Evolutionary conservation across 2,113 vertebrate genomes (phyloP).

Genomic region (Marmota monax): DNA sequence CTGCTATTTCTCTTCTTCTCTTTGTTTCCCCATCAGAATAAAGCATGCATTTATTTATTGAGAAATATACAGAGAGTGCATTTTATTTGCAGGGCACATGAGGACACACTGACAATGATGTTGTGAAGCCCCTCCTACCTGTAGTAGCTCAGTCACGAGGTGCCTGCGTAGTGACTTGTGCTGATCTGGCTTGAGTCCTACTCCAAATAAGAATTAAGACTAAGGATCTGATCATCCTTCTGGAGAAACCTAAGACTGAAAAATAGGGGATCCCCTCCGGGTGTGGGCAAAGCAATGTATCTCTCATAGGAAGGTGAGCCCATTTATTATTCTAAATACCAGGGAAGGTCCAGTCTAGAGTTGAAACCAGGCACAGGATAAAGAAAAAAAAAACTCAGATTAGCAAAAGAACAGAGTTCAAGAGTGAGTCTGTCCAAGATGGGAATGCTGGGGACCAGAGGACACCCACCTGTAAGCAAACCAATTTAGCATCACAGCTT

Average conservation of each 20-base stretch:
- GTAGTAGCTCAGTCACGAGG: background rate
- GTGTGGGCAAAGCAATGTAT: background rate
- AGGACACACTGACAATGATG: background rate
- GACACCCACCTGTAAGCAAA: too few relatives aligned
- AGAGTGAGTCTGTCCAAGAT: background rate
- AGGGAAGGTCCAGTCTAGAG: background rate
- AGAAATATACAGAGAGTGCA: conserved; percentile 29
- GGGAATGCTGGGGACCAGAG: background rate
- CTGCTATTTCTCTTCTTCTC: conserved; percentile 66
- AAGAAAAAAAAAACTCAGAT: background rate
- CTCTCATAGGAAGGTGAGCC: background rate
- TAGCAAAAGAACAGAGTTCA: background rate
- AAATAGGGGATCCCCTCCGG: background rate
- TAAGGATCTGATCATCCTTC: background rate
- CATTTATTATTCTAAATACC: background rate
- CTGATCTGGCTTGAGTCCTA: background rate
- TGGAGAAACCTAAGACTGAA: background rate
- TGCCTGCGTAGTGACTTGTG: background rate
- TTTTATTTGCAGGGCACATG: conserved; percentile 40
- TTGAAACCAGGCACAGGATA: background rate
- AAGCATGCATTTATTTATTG: conserved; percentile 55
- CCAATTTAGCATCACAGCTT: background rate
- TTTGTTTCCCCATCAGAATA: conserved; percentile 67
- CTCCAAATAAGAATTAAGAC: background rate
- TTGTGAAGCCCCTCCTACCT: background rate